phyloP scores from a whole-genome alignment of 2,888 invertebrate genomes.

The Onchidella celtica region DNA sequence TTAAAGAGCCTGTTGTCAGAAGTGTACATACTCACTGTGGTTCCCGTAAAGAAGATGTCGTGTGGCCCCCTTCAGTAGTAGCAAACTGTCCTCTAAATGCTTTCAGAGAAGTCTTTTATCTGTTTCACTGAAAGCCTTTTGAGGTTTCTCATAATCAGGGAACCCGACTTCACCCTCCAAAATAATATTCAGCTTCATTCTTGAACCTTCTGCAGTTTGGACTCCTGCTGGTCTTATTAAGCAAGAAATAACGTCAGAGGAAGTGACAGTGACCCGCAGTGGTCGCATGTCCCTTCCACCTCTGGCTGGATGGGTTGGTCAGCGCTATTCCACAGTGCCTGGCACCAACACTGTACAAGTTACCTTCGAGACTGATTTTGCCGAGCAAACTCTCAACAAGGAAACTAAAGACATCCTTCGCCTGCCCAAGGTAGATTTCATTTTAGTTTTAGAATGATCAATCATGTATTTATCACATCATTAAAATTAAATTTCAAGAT shows the following conservation, averaged over 20 bases:
- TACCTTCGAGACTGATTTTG: conserved; percentile 14
- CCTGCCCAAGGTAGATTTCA: conserved; percentile 23
- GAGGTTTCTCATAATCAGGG: too few relatives aligned
- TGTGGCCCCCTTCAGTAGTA: too few relatives aligned
- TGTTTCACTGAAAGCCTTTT: too few relatives aligned
- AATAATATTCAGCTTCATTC: not conserved
- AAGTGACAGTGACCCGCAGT: conserved; percentile 62
- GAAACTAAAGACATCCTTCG: conserved; percentile 1
- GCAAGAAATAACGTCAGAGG: conserved; percentile 54
- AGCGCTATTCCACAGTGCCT: conserved; percentile 46
- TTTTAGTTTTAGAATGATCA: too few relatives aligned
- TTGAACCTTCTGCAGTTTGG: conserved; percentile 6
- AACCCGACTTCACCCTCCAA: too few relatives aligned
- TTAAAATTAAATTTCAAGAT: too few relatives aligned
- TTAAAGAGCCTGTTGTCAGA: too few relatives aligned
- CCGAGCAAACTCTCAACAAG: not conserved
- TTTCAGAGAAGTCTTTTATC: too few relatives aligned
- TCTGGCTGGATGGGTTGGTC: conserved; percentile 66
- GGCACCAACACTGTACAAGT: conserved; percentile 8
- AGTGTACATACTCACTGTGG: too few relatives aligned
- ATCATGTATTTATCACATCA: too few relatives aligned
- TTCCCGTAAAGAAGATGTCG: too few relatives aligned
- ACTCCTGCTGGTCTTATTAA: conserved; percentile 35
- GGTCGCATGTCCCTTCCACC: conserved; percentile 67
- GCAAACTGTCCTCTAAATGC: too few relatives aligned